Evolutionary conservation across 2,888 invertebrate genomes (phyloP).

Genomic region (Heliconius charithonia): DNA sequence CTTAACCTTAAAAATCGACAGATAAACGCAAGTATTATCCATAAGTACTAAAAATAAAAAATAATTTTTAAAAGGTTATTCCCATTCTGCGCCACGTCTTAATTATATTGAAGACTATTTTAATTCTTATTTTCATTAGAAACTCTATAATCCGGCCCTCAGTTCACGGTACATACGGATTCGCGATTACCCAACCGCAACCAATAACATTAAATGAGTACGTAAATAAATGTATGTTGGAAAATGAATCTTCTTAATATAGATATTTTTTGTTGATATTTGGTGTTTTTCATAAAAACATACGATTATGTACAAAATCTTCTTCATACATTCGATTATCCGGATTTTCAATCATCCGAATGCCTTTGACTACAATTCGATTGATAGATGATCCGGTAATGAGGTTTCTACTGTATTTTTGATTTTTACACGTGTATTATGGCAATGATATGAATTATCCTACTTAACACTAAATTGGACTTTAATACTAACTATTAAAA

Average conservation of each 20-base stretch:
- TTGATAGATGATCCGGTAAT: neutral
- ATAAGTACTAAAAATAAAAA: neutral
- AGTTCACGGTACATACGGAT: too few species aligned
- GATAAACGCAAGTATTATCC: neutral
- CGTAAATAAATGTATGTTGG: too few species aligned
- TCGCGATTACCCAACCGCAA: too few species aligned
- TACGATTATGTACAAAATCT: neutral
- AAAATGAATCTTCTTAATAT: neutral
- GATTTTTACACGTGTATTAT: neutral
- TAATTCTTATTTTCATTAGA: too few species aligned
- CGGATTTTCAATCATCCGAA: neutral
- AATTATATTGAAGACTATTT: neutral
- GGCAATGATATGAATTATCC: slow-evolving; percentile 7
- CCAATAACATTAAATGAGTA: too few species aligned
- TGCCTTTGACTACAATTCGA: neutral
- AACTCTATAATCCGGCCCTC: too few species aligned
- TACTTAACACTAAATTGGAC: slow-evolving; percentile 7
- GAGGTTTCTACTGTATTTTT: neutral
- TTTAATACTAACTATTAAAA: neutral
- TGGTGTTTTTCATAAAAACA: neutral
- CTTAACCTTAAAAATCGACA: neutral
- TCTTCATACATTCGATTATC: neutral
- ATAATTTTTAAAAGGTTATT: neutral
- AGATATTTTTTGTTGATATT: neutral
- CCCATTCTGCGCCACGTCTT: neutral